Evolutionary conservation across 2,888 invertebrate genomes (phyloP).

Genomic region (Fragum whitleyi): DNA sequence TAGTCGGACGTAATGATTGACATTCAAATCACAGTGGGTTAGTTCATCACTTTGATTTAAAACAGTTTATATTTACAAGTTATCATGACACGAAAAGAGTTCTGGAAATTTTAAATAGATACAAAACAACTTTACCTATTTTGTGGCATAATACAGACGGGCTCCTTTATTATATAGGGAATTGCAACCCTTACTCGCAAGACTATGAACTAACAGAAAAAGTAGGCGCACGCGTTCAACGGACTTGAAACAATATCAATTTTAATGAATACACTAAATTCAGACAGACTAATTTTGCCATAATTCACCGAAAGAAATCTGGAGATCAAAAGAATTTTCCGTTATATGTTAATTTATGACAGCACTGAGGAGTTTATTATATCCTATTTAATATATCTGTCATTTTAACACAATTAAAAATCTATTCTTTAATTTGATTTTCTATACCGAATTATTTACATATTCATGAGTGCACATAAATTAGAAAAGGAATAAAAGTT

Average conservation of each 20-base stretch:
- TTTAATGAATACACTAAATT: neutral
- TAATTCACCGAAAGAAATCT: neutral
- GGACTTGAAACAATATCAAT: neutral
- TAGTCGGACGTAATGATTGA: no score
- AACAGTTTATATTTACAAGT: no score
- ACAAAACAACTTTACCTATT: no score
- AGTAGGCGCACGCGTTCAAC: neutral
- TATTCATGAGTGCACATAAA: slow-evolving; percentile 6
- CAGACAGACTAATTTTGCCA: neutral
- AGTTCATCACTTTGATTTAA: no score
- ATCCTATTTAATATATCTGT: slow-evolving; percentile 21
- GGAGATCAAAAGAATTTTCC: slow-evolving; percentile 15
- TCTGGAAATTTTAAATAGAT: no score
- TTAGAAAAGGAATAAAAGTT: neutral
- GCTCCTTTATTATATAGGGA: no score
- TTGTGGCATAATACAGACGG: no score
- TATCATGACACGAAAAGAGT: no score
- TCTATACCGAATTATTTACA: neutral
- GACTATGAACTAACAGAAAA: no score
- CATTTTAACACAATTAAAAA: slow-evolving; percentile 5
- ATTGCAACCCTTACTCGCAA: no score
- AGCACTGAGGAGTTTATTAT: slow-evolving; percentile 5
- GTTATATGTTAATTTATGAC: slow-evolving; percentile 16
- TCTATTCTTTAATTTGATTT: slow-evolving; percentile 22
- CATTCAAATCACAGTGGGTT: no score